phyloP scores from a whole-genome alignment of 2,888 invertebrate species.

The Lasius fuliginosus region DNA sequence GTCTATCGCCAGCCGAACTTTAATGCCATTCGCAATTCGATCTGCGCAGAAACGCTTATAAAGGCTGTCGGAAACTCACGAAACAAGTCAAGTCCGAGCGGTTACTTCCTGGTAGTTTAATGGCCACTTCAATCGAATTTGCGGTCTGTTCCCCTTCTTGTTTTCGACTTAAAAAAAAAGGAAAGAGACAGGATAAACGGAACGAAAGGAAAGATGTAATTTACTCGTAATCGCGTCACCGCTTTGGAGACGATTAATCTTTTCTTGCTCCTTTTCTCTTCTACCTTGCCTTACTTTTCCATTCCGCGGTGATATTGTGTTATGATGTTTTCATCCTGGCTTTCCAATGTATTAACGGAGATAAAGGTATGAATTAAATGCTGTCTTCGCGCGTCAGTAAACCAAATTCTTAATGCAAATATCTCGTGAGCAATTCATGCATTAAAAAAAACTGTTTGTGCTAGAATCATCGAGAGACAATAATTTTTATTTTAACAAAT shows the following conservation, averaged over 20 bases:
- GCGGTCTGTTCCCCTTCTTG: slow-evolving; percentile 64
- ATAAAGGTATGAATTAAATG: slow-evolving; percentile 36
- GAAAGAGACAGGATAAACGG: slow-evolving; percentile 47
- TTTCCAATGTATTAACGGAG: slow-evolving; percentile 40
- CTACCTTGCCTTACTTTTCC: slow-evolving; percentile 58
- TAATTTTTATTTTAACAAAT: slow-evolving; percentile 22
- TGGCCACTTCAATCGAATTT: slow-evolving; percentile 77
- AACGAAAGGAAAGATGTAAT: slow-evolving; percentile 75
- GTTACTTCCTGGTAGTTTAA: slow-evolving; percentile 74
- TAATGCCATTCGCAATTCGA: slow-evolving; percentile 59
- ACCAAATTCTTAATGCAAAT: slow-evolving; percentile 32
- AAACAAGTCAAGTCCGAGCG: slow-evolving; percentile 69
- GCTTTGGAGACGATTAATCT: slow-evolving; percentile 75
- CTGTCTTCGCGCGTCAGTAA: neutral
- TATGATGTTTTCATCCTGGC: slow-evolving; percentile 58
- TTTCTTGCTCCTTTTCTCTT: slow-evolving; percentile 61
- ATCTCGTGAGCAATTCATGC: neutral
- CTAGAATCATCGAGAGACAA: neutral
- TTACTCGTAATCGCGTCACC: slow-evolving; percentile 78
- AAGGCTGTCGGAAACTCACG: slow-evolving; percentile 66
- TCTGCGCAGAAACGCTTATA: slow-evolving; percentile 50
- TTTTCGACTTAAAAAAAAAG: slow-evolving; percentile 50
- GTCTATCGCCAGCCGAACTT: slow-evolving; percentile 50
- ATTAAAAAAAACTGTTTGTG: neutral
- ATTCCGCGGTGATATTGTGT: slow-evolving; percentile 51